Base-by-base conservation (phyloP, 92 coral and sea anemone genomes). In the Ricordea florida region DNA sequence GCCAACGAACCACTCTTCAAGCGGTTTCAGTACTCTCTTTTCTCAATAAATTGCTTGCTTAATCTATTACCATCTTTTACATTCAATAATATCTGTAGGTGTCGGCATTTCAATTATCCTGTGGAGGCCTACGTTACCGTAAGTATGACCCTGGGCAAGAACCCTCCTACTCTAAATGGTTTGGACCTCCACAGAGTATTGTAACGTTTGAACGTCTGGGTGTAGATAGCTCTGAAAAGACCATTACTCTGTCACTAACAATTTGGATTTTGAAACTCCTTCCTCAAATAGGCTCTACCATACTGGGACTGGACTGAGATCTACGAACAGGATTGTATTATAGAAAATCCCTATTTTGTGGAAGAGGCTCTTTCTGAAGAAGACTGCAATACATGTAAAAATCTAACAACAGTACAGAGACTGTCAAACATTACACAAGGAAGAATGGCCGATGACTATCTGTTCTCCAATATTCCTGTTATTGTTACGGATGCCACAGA, bases 251-350 rank as follows among this genome's bases (percentile, higher is more conserved):
- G n/a, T n/a, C n/a, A n/a, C n/a, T n/a, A n/a, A n/a, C n/a, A n/a
- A n/a, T n/a, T n/a, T n/a, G n/a, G n/a, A n/a, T n/a, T n/a, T n/a
- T n/a, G n/a, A n/a, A n/a, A n/a, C n/a, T n/a, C n/a, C n/a, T 23
- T n/a, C 44, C n/a, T 9, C 3, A 20, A n/a, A 31, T 8, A 96
- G 99, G 80, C 76, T 21, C 78, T 96, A 10, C 99, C 97, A 0
- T 96, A 92, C 34, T 96, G 99, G 99, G 99, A 96, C 62, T 96
- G 99, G 99, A 83, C 89, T 17, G 74, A 55, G 13, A 79, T 82
- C 21, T 96, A 85, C 58, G 87, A 92, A 9, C 81, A 57, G 51
- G 96, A 92, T 4, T 96, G 99, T 69, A 10, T 92, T 23, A 74
- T 96, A 55, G 87, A 85, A 17, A 96, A 96, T 58, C 99, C 97